Percentiles rank a stretch among this genome's conserved stretches.
phyloP scores from a whole-genome alignment of 2,113 vertebrate species.

The Brachirus orientalis region DNA sequence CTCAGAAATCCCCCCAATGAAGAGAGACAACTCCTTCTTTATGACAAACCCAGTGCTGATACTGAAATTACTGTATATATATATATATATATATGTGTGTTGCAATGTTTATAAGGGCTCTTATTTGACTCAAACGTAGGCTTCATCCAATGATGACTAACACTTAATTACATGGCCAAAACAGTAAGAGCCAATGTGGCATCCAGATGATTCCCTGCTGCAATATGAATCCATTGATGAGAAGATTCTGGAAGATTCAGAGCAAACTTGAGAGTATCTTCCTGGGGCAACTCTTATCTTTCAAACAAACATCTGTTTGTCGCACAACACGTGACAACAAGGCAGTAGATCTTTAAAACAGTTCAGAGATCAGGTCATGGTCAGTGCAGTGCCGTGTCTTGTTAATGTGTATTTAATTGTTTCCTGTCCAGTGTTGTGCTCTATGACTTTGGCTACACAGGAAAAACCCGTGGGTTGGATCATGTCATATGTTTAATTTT shows the following conservation, averaged over 20 bases:
- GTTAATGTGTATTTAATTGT: neutral
- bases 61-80: too few relatives aligned
- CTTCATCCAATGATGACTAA: constrained; percentile 45
- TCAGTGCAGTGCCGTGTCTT: neutral
- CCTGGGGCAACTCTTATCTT: neutral
- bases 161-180: constrained; percentile 44
- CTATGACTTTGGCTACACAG: neutral
- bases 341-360: neutral
- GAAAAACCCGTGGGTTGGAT: neutral
- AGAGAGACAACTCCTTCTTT: neutral
- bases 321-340: too few relatives aligned
- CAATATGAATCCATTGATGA: constrained; percentile 1
- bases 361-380: neutral
- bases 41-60: neutral
- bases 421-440: neutral
- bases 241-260: neutral
- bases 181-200: constrained; percentile 22
- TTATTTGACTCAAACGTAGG: constrained; percentile 11
- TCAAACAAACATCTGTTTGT: neutral
- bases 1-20: neutral
- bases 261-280: neutral
- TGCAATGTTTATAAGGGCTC: neutral
- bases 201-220: constrained; percentile 39
- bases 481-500: neutral
- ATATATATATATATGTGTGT: too few relatives aligned